Evolutionary conservation across 1,140 invertebrate genomes (phyloP).

Genomic region (Dryas iulia): DNA sequence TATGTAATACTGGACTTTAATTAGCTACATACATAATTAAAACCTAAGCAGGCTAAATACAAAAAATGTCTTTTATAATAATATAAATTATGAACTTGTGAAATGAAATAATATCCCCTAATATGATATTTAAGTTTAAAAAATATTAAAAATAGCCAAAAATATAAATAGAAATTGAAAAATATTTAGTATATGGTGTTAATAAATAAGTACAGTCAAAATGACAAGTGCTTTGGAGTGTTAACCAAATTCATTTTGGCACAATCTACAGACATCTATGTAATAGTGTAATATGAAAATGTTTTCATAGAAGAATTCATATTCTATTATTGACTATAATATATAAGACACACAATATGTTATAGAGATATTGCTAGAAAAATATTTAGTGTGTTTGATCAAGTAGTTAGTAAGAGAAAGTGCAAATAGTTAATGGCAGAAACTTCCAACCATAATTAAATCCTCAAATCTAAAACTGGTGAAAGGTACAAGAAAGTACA

Average conservation of each 20-base stretch:
- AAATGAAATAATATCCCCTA: background rate
- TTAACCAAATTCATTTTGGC: background rate
- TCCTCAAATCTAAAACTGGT: background rate
- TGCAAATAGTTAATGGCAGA: no score
- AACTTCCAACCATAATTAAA: no score
- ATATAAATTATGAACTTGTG: background rate
- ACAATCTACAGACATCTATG: background rate
- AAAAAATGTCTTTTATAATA: slow-evolving; percentile 22
- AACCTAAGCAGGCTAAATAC: background rate
- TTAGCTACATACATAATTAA: slow-evolving; percentile 8
- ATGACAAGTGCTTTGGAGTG: background rate
- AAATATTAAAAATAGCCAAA: background rate
- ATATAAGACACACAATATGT: background rate
- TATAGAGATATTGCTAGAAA: background rate
- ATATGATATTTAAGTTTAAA: no score
- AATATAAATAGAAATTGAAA: no score
- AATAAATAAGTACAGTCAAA: background rate
- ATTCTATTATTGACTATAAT: no score
- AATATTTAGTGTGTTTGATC: background rate
- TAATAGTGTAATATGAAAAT: background rate
- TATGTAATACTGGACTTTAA: slow-evolving; percentile 23
- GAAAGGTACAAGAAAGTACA: background rate
- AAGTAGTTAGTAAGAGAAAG: background rate
- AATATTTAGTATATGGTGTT: no score
- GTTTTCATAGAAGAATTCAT: background rate